A percentile compares a stretch with the other conserved stretches of the same genome.
These are phyloP conservation scores for Hydraecia micacea DNA, from an alignment of 2,888 invertebrate genomes.

Conservation along the genomic window DNA sequence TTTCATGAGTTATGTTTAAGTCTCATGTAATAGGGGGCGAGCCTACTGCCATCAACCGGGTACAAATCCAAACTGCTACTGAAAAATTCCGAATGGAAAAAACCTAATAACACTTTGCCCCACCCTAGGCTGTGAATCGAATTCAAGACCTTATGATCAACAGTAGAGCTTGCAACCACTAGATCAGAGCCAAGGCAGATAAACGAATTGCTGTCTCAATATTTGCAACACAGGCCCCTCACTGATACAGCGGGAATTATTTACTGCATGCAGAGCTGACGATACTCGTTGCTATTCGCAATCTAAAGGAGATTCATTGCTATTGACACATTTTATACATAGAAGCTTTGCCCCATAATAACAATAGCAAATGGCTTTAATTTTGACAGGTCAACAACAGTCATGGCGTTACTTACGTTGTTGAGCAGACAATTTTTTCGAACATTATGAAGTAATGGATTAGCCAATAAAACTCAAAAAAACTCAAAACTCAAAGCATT, in stretches of 20 bases:
- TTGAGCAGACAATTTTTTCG: no score
- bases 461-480: no score
- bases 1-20: not conserved
- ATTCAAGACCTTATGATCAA: not conserved
- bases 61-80: not conserved
- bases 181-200: no score
- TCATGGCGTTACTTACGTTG: no score
- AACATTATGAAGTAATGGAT: no score
- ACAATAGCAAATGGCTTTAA: no score
- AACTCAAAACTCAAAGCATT: no score
- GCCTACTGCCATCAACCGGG: not conserved
- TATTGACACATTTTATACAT: not conserved
- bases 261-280: slow-evolving; percentile 12
- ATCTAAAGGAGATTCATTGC: slow-evolving; percentile 31
- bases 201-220: not conserved
- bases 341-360: no score
- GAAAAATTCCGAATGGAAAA: not conserved
- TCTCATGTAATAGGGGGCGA: no score
- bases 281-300: slow-evolving; percentile 52
- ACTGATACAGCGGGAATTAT: not conserved
- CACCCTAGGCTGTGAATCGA: not conserved
- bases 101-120: not conserved
- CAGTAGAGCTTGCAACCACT: not conserved
- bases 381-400: no score
- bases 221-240: not conserved